These are phyloP conservation scores for Synanthedon formicaeformis DNA, from an alignment of 2,888 invertebrate genomes.

Conservation along the genomic window DNA sequence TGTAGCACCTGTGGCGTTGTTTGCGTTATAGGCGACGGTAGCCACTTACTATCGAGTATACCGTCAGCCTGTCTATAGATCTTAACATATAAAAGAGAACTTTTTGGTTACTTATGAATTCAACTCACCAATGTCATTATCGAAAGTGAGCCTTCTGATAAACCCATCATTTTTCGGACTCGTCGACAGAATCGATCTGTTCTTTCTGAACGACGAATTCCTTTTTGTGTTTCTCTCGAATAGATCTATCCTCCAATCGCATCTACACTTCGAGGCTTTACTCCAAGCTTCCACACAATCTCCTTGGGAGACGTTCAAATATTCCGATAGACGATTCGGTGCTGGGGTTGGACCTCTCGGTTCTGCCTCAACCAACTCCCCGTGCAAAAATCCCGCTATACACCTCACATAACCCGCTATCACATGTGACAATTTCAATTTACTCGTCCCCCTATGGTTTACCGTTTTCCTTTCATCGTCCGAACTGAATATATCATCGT, in stretches of 20 bases:
- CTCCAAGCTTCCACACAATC: slow-evolving; percentile 73
- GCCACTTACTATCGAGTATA: too few relatives aligned
- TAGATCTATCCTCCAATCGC: slow-evolving; percentile 71
- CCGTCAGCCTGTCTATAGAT: too few relatives aligned
- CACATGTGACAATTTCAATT: slow-evolving; percentile 34
- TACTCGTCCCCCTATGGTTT: slow-evolving; percentile 35
- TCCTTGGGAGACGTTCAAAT: slow-evolving; percentile 51
- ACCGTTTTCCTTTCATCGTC: slow-evolving; percentile 61
- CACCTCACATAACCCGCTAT: slow-evolving; percentile 53
- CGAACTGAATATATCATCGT: slow-evolving; percentile 69
- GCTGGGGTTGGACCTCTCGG: slow-evolving; percentile 46
- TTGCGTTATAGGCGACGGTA: too few relatives aligned
- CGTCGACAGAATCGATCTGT: slow-evolving; percentile 57
- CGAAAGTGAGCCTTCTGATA: slow-evolving; percentile 54
- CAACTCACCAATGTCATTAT: slow-evolving; percentile 55
- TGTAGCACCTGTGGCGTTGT: too few relatives aligned
- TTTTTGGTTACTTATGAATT: too few relatives aligned
- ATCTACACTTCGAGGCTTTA: slow-evolving; percentile 69
- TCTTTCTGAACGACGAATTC: slow-evolving; percentile 65
- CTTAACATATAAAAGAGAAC: too few relatives aligned
- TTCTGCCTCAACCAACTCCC: slow-evolving; percentile 45
- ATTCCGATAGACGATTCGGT: too few relatives aligned
- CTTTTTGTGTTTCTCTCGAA: slow-evolving; percentile 63
- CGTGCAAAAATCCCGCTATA: slow-evolving; percentile 52
- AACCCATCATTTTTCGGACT: slow-evolving; percentile 53